Conservation (phyloP, 2,113 vertebrate genomes). For the Casuarius casuarius region DNA sequence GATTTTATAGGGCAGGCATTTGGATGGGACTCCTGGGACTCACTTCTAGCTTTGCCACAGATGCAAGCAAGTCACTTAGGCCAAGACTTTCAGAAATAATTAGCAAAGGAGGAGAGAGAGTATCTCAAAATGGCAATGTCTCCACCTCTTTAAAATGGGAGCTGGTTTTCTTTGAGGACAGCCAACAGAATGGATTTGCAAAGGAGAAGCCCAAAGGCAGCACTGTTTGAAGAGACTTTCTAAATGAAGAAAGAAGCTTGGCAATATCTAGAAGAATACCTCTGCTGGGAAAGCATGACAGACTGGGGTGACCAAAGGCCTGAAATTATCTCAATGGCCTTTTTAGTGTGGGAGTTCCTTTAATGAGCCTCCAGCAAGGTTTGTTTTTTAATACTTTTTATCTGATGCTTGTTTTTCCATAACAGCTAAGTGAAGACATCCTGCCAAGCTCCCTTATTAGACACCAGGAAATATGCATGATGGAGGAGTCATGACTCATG, state of each 20-base stretch:
- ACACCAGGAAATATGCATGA: constrained; percentile 42
- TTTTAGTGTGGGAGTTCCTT: background rate
- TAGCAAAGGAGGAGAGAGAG: background rate
- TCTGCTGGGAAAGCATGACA: background rate
- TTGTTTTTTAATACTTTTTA: constrained; percentile 48
- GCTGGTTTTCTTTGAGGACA: background rate
- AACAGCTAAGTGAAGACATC: background rate
- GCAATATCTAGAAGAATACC: background rate
- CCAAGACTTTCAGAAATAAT: constrained; percentile 1
- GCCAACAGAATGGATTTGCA: background rate
- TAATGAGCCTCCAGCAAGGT: background rate
- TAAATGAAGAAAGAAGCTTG: background rate
- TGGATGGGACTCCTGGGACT: background rate
- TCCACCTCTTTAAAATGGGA: background rate
- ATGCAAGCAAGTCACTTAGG: background rate
- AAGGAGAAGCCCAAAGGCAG: background rate
- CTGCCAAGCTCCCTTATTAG: constrained; percentile 2
- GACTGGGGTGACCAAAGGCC: background rate
- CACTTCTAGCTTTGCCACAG: constrained; percentile 4
- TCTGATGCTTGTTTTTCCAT: constrained; percentile 26
- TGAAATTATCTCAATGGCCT: background rate
- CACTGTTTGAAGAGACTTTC: background rate
- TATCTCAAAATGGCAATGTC: background rate
- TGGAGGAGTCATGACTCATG: constrained; percentile 44
- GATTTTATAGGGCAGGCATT: constrained; percentile 21